Conservation (phyloP, 2,888 invertebrate species). For the Synanthedon myopaeformis region DNA sequence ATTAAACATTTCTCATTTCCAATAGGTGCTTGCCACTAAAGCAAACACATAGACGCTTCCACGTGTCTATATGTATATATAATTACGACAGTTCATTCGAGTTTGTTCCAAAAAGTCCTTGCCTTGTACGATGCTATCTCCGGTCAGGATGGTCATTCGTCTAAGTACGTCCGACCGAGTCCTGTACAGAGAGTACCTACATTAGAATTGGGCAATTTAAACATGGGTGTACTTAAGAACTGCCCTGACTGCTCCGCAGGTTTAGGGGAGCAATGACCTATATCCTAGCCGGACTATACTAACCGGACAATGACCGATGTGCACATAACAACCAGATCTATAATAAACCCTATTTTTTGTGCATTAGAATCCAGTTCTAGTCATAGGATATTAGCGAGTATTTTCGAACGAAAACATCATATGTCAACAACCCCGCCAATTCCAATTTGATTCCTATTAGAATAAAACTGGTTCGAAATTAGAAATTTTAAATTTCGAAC, state of each 20-base stretch:
- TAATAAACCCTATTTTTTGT: slow-evolving; percentile 60
- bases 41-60: no score
- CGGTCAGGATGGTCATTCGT: neutral
- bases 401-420: slow-evolving; percentile 35
- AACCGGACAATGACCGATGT: slow-evolving; percentile 43
- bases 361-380: slow-evolving; percentile 59
- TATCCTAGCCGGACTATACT: slow-evolving; percentile 53
- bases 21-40: no score
- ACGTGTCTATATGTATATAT: neutral
- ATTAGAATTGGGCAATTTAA: slow-evolving; percentile 58
- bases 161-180: slow-evolving; percentile 26
- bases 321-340: slow-evolving; percentile 30
- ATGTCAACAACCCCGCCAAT: slow-evolving; percentile 37
- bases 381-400: slow-evolving; percentile 38
- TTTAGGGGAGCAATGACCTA: slow-evolving; percentile 71
- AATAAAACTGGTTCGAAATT: slow-evolving; percentile 25
- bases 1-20: no score
- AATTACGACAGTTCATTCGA: neutral
- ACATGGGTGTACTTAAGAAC: slow-evolving; percentile 63
- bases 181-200: slow-evolving; percentile 65
- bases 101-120: neutral
- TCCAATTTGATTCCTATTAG: slow-evolving; percentile 50
- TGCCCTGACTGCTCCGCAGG: slow-evolving; percentile 63
- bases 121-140: neutral
- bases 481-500: slow-evolving; percentile 17